Base-by-base conservation (phyloP, 2,113 vertebrate genomes). In the Heterotilapia buettikoferi region DNA sequence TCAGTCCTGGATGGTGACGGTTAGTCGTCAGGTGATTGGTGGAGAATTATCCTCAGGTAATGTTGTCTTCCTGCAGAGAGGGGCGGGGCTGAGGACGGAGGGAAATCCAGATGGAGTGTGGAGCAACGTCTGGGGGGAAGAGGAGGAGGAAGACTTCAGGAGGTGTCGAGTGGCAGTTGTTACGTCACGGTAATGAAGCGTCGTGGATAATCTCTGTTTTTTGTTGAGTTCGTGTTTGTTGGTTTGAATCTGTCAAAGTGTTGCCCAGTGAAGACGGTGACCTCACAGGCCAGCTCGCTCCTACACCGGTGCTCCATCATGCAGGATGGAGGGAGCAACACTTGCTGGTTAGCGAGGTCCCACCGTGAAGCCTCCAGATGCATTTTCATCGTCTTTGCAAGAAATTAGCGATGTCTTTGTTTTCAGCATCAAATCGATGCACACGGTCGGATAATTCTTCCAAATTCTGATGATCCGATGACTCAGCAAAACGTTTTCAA, bases 111-210 rank as follows among this genome's bases (percentile, higher is more conserved):
- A 80, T 7, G 84, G 47, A 0, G 40, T 31, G 66, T 90, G 92
- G 92, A 81, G 76, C 3, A 26, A 86, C 5, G 16, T 86, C 12
- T 91, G 88, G 92, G 87, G 87, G 26, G 85, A 93, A 16, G 91
- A 94, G 9, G 86, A 92, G 29, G 89, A 90, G n/a, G 89, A 90
- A 3, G 86, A 92, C 59, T 3, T 45, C 19, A 63, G 90, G 73
- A 93, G 84, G 87, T 86, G 92, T 73, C 86, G 88, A 21, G 83
- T 91, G 4, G 13, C 88, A 0, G 85, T 86, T 9, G 54, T 91
- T 19, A n/a, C 90, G 0, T 93, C 95, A 31, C 85, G 94, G 95
- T 95, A 88, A 78, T 1, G 45, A 50, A 78, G 73, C 6, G 1
- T 78, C 10, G 2, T 1, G 10, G 24, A 50, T 50, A 31, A 78